These are phyloP conservation scores for Antrozous pallidus DNA, from an alignment of 2,797 vertebrate genomes.

Conservation along the genomic window DNA sequence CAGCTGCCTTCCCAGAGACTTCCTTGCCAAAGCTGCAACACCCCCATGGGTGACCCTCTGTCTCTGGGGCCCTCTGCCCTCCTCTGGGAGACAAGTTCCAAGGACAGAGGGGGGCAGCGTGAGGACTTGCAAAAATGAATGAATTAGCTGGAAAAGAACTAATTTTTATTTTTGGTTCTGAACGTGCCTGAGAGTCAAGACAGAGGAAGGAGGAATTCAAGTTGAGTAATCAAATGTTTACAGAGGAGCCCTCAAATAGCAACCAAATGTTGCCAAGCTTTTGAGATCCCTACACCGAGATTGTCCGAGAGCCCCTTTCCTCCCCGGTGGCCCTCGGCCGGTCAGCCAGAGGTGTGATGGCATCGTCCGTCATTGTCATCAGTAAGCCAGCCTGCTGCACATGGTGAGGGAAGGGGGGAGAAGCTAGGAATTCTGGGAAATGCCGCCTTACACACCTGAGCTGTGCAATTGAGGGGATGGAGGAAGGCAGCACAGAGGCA, in stretches of 20 bases:
- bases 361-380: accelerated
- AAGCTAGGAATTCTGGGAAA: not conserved
- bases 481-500: not conserved
- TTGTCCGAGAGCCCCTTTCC: accelerated
- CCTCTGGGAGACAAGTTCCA: not conserved
- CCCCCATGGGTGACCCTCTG: not conserved
- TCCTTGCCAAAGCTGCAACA: not conserved
- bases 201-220: not conserved
- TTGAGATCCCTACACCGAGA: not conserved
- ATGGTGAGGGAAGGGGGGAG: accelerated
- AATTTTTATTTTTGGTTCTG: not conserved
- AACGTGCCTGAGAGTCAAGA: not conserved
- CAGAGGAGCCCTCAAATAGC: not conserved
- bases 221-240: not conserved
- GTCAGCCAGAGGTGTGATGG: not conserved
- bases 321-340: accelerated
- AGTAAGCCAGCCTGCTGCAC: accelerated
- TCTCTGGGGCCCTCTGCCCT: not conserved
- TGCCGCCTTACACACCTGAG: not conserved
- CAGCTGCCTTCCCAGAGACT: not conserved
- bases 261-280: accelerated
- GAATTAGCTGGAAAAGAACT: not conserved
- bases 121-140: not conserved
- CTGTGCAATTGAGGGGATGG: accelerated
- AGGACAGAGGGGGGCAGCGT: not conserved